These are phyloP conservation scores for Amphibalanus amphitrite DNA, from an alignment of 1,140 invertebrate species.

Conservation along the genomic window DNA sequence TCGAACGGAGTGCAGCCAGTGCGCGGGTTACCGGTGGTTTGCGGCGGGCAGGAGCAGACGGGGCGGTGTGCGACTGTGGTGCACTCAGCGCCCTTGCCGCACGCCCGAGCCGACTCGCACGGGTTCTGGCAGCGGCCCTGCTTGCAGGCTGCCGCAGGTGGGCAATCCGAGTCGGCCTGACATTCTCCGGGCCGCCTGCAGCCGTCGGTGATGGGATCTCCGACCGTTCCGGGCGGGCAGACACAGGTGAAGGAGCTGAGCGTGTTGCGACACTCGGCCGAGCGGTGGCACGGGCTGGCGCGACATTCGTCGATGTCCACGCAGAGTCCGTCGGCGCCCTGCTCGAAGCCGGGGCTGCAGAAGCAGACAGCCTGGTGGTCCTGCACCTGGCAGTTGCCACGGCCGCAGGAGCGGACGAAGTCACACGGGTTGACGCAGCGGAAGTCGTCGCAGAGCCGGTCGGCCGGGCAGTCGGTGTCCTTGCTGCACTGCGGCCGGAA, in stretches of 20 bases:
- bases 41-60: conserved; percentile 50
- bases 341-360: conserved; percentile 22
- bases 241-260: conserved; percentile 18
- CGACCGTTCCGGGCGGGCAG: conserved; percentile 39
- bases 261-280: conserved; percentile 53
- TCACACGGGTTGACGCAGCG: conserved; percentile 23
- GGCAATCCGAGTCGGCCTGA: conserved; percentile 57
- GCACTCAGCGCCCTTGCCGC: conserved; percentile 59
- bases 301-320: conserved; percentile 36
- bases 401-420: conserved; percentile 22
- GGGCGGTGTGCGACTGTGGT: conserved; percentile 39
- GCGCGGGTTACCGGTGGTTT: conserved; percentile 33
- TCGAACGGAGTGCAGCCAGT: conserved; percentile 49
- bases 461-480: conserved; percentile 50
- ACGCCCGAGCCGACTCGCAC: conserved; percentile 42
- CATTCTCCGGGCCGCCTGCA: conserved; percentile 65
- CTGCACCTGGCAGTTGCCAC: conserved; percentile 24
- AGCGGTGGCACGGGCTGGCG: conserved; percentile 60
- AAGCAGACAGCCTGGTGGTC: conserved; percentile 25
- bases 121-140: conserved; percentile 62
- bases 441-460: conserved; percentile 48
- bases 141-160: conserved; percentile 51
- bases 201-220: conserved; percentile 50
- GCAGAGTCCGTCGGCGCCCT: conserved; percentile 51
- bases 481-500: conserved; percentile 61